Conservation (phyloP, 1,140 invertebrate species). For the Orchesella cincta region DNA sequence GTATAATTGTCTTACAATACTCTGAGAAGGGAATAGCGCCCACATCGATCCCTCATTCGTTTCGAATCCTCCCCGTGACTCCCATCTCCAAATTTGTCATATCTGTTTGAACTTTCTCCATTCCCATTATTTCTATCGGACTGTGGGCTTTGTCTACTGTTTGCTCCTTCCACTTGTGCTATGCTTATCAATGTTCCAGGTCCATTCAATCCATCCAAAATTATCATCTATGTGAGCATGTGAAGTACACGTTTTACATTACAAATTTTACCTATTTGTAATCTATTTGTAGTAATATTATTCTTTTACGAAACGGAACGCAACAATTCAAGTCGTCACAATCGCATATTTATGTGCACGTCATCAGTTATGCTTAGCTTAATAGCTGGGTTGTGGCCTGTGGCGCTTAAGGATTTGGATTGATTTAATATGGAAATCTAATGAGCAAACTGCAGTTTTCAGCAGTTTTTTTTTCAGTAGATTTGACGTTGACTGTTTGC, state of each 20-base stretch:
- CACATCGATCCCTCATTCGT: slow-evolving; percentile 9
- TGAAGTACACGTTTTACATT: not conserved
- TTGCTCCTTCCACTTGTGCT: not conserved
- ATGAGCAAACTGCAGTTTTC: too few relatives aligned
- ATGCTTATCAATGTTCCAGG: not conserved
- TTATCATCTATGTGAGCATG: not conserved
- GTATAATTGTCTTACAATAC: not conserved
- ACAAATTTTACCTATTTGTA: not conserved
- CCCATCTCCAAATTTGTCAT: not conserved
- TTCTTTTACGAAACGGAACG: not conserved
- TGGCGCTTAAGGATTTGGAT: not conserved
- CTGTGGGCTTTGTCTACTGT: not conserved
- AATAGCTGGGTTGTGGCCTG: too few relatives aligned
- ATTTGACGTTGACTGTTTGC: too few relatives aligned
- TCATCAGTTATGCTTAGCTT: too few relatives aligned
- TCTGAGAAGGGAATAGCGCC: not conserved
- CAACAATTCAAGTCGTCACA: not conserved
- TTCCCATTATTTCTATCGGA: not conserved
- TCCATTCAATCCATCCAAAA: slow-evolving; percentile 1
- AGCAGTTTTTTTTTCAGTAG: too few relatives aligned
- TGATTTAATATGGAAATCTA: too few relatives aligned
- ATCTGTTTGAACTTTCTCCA: not conserved
- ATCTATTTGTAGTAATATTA: not conserved
- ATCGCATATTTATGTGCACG: too few relatives aligned
- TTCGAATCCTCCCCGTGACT: not conserved